Percentiles rank a stretch among this genome's conserved stretches.
These are phyloP conservation scores for Syritta pipiens DNA, from an alignment of 2,888 invertebrate species.

Conservation along the genomic window DNA sequence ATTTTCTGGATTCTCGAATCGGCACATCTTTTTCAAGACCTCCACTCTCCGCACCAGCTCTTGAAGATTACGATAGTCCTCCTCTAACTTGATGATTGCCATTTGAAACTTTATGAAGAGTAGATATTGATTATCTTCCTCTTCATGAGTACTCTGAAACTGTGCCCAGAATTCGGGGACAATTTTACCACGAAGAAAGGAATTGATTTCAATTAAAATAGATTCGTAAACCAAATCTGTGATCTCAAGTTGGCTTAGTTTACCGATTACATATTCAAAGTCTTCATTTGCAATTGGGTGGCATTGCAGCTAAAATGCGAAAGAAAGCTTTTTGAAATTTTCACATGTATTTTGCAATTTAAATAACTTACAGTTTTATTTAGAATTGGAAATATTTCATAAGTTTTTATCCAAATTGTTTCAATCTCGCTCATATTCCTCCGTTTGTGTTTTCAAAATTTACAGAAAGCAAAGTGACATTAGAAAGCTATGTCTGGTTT, in stretches of 20 bases:
- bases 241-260: slow-evolving; percentile 62
- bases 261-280: slow-evolving; percentile 63
- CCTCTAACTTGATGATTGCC: slow-evolving; percentile 75
- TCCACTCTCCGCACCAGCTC: slow-evolving; percentile 72
- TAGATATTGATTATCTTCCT: slow-evolving; percentile 68
- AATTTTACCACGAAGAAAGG: slow-evolving; percentile 73
- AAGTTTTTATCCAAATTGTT: slow-evolving; percentile 72
- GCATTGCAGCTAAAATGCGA: slow-evolving; percentile 64
- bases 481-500: slow-evolving; percentile 24
- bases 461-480: slow-evolving; percentile 2
- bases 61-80: slow-evolving; percentile 72
- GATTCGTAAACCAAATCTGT: slow-evolving; percentile 73
- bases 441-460: neutral
- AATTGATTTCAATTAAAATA: slow-evolving; percentile 74
- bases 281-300: slow-evolving; percentile 59
- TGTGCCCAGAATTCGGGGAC: slow-evolving; percentile 77
- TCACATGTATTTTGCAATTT: neutral
- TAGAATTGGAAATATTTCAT: slow-evolving; percentile 75
- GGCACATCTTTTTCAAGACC: slow-evolving; percentile 68
- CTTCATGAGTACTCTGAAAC: slow-evolving; percentile 69
- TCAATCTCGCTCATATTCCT: slow-evolving; percentile 72
- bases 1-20: slow-evolving; percentile 62
- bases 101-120: slow-evolving; percentile 74
- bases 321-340: slow-evolving; percentile 51
- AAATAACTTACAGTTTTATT: slow-evolving; percentile 71